Conservation (phyloP, 2,797 vertebrate genomes). For the Anas bernieri region DNA sequence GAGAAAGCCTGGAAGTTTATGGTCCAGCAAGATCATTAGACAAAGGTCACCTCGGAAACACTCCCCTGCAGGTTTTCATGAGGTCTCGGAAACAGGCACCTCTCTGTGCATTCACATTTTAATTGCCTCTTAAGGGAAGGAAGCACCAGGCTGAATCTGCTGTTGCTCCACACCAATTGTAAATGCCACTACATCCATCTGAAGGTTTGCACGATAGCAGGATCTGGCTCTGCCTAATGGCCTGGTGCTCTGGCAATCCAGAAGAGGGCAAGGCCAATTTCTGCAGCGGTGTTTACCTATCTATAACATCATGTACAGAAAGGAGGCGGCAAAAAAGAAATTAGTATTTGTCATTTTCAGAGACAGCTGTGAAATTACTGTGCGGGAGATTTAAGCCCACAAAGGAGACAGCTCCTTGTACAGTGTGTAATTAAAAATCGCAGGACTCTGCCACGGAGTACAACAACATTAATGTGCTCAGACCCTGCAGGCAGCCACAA, state of each 20-base stretch:
- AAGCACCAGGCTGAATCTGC: neutral
- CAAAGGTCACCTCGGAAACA: neutral
- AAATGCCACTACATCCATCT: neutral
- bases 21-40: conserved; percentile 17
- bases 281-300: neutral
- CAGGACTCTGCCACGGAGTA: neutral
- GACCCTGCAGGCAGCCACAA: neutral
- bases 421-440: neutral
- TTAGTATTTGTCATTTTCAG: neutral
- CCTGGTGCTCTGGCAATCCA: neutral
- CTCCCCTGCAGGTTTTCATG: neutral
- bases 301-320: neutral
- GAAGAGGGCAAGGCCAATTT: neutral
- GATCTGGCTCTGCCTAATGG: neutral
- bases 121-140: conserved; percentile 28
- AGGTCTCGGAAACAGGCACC: neutral
- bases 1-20: neutral
- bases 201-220: neutral
- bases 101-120: neutral
- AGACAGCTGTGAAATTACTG: conserved; percentile 1
- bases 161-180: neutral
- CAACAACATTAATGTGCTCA: neutral
- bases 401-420: neutral
- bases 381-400: neutral
- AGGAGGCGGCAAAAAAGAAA: neutral